Evolutionary conservation across 2,113 vertebrate genomes (phyloP).

Genomic region (Entomyzon cyanotis): DNA sequence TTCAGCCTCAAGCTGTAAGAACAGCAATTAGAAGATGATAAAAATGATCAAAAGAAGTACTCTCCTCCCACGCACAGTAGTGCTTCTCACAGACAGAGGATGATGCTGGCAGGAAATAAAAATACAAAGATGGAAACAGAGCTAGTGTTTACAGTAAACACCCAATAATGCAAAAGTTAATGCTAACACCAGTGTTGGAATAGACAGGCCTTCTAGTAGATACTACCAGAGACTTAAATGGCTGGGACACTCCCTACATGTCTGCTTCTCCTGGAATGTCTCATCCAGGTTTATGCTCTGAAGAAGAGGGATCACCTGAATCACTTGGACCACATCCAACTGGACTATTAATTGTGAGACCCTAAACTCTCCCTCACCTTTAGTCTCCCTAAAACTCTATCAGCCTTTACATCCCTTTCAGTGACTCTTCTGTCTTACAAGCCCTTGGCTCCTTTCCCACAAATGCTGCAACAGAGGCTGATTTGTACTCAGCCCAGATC

Average conservation of each 20-base stretch:
- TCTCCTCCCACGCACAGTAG: neutral
- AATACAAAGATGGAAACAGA: neutral
- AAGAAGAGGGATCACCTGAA: neutral
- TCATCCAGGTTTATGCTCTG: neutral
- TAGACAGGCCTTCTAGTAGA: neutral
- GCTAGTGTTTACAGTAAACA: neutral
- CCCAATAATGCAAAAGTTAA: neutral
- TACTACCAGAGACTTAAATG: neutral
- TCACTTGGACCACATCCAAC: neutral
- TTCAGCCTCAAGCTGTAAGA: neutral
- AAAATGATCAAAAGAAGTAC: constrained; percentile 24
- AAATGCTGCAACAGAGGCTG: neutral
- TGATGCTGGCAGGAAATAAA: neutral
- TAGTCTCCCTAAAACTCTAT: neutral
- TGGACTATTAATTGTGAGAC: fast-evolving
- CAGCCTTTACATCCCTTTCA: neutral
- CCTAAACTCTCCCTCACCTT: neutral
- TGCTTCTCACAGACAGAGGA: neutral
- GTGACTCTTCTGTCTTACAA: neutral
- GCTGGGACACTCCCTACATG: neutral
- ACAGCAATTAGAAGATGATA: neutral
- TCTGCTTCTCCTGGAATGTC: neutral
- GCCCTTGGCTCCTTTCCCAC: neutral
- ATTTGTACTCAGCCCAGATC: neutral
- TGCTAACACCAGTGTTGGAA: neutral